A percentile compares a stretch with the other conserved stretches of the same genome.
Conservation (phyloP, 1,140 invertebrate species). For the Hyles euphorbiae region DNA sequence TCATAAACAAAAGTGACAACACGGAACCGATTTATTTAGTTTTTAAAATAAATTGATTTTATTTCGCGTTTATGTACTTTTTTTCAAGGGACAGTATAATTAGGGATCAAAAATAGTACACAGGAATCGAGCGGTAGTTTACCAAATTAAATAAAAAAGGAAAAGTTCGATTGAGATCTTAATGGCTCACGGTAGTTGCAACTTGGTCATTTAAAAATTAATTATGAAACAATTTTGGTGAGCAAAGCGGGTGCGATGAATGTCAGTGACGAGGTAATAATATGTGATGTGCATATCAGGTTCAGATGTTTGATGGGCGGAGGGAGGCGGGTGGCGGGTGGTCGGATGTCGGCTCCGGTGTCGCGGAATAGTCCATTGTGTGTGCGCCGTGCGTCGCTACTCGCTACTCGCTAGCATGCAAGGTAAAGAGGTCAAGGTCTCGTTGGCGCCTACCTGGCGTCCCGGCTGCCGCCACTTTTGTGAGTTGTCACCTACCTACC, state of each 20-base stretch:
- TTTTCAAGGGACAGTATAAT: neutral
- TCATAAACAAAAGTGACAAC: no score
- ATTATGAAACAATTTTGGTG: no score
- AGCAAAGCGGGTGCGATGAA: no score
- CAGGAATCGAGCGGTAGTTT: neutral
- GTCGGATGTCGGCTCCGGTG: conserved; percentile 40
- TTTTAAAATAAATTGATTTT: neutral
- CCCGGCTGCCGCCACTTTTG: conserved; percentile 19
- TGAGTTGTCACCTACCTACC: conserved; percentile 7
- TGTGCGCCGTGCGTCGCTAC: conserved; percentile 27
- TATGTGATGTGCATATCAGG: no score
- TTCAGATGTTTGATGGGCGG: conserved; percentile 1
- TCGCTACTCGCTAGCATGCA: conserved; percentile 11
- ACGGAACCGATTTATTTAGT: neutral
- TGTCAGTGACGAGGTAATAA: no score
- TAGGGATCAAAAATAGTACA: neutral
- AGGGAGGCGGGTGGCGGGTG: conserved; percentile 12
- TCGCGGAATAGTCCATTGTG: conserved; percentile 58
- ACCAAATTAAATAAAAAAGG: no score
- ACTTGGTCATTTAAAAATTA: no score
- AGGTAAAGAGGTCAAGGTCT: conserved; percentile 63
- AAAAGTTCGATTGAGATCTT: no score
- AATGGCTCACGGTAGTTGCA: no score
- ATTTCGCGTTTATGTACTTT: neutral
- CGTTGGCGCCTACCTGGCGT: conserved; percentile 54